Conservation (phyloP, 2,113 vertebrate species). For the Grus americana region DNA sequence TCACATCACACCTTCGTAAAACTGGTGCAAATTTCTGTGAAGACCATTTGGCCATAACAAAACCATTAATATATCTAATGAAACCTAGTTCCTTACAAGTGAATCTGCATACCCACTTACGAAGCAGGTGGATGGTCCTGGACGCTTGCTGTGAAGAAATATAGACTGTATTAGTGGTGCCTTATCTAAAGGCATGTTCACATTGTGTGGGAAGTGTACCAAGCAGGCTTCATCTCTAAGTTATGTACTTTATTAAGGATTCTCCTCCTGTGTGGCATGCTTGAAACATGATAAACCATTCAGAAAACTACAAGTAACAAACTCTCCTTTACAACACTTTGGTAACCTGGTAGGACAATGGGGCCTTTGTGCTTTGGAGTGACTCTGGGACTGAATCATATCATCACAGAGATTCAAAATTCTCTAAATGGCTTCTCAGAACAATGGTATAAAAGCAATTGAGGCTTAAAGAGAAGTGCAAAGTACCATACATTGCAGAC, state of each 20-base stretch:
- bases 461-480: slow-evolving; percentile 46
- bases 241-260: neutral
- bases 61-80: neutral
- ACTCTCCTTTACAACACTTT: neutral
- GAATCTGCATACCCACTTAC: neutral
- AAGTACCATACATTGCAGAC: slow-evolving; percentile 1
- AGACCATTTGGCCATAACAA: neutral
- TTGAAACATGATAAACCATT: neutral
- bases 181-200: neutral
- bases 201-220: neutral
- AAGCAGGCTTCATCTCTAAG: neutral
- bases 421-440: slow-evolving; percentile 18
- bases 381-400: slow-evolving; percentile 14
- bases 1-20: neutral
- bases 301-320: neutral
- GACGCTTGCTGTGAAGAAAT: neutral
- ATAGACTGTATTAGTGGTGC: neutral
- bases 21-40: neutral
- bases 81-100: neutral
- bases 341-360: neutral
- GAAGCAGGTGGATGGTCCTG: neutral
- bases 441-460: slow-evolving; percentile 34
- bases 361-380: slow-evolving; percentile 14
- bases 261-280: neutral
- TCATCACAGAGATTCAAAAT: slow-evolving; percentile 24